phyloP scores from a whole-genome alignment of 1,140 invertebrate genomes.

The Drosophila lini region DNA sequence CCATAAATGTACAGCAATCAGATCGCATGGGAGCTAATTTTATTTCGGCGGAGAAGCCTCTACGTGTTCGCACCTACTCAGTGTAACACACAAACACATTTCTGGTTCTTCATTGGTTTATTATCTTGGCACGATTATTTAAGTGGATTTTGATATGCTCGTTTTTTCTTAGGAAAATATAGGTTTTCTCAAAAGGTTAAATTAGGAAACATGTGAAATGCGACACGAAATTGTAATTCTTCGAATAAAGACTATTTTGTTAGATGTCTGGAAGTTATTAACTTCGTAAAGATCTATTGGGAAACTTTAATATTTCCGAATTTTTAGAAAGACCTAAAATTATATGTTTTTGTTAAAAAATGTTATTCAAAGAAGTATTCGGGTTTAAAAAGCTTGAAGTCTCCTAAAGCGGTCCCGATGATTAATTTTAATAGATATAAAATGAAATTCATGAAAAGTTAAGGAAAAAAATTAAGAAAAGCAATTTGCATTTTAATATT shows the following conservation, averaged over 20 bases:
- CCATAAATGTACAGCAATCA: conserved; percentile 60
- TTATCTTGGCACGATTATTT: conserved; percentile 13
- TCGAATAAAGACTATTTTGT: neutral
- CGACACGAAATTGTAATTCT: neutral
- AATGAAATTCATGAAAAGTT: too few relatives aligned
- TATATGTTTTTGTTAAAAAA: too few relatives aligned
- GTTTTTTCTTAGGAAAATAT: neutral
- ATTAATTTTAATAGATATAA: too few relatives aligned
- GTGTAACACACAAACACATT: conserved; percentile 11
- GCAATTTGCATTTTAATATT: too few relatives aligned
- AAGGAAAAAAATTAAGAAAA: too few relatives aligned
- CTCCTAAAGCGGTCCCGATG: too few relatives aligned
- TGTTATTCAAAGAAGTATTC: too few relatives aligned
- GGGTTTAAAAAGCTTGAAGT: too few relatives aligned
- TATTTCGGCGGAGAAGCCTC: conserved; percentile 9
- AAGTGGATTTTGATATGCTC: conserved; percentile 8
- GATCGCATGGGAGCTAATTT: conserved; percentile 23
- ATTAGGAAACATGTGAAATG: neutral
- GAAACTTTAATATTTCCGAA: too few relatives aligned
- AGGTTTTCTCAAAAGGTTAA: neutral
- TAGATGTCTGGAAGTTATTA: neutral
- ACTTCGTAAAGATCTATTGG: neutral
- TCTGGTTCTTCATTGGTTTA: conserved; percentile 3
- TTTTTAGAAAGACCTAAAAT: too few relatives aligned
- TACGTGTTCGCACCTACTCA: conserved; percentile 14